Percentiles rank a stretch among this genome's conserved stretches.
Conservation (phyloP, 2,113 vertebrate species). For the Anguilla rostrata region DNA sequence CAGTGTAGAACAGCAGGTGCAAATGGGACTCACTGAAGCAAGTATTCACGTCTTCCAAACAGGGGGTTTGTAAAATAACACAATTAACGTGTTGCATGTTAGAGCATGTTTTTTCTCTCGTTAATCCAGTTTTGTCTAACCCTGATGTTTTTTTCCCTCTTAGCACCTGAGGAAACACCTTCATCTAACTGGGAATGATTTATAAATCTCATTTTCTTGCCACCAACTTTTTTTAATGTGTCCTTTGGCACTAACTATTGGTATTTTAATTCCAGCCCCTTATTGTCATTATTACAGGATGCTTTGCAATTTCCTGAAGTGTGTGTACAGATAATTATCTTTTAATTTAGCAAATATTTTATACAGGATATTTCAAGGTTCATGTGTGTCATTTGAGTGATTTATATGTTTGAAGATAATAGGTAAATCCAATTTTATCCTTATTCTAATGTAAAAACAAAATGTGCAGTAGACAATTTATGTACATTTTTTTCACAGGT, state of each 20-base stretch:
- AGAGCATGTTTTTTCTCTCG: conserved; percentile 7
- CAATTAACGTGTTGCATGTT: conserved; percentile 19
- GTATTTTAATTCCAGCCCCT: neutral
- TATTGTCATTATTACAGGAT: neutral
- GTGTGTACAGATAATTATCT: neutral
- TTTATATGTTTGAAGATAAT: neutral
- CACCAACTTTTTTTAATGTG: neutral
- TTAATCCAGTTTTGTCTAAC: conserved; percentile 16
- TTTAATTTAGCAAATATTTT: neutral
- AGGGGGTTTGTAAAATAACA: neutral
- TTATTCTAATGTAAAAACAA: neutral
- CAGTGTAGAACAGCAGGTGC: neutral
- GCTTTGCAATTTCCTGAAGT: neutral
- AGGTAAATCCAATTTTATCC: neutral
- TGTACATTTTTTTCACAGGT: no score
- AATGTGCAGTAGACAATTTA: neutral
- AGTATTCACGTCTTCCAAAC: neutral
- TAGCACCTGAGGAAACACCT: conserved; percentile 21
- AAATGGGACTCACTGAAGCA: conserved; percentile 15
- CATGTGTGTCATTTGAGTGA: neutral
- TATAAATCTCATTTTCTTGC: neutral
- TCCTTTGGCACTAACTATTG: conserved; percentile 19
- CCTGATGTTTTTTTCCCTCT: conserved; percentile 20
- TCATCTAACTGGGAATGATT: conserved; percentile 12
- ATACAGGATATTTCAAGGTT: neutral